Base-by-base conservation (phyloP, 2,888 invertebrate species). In the Drosophila incognita region DNA sequence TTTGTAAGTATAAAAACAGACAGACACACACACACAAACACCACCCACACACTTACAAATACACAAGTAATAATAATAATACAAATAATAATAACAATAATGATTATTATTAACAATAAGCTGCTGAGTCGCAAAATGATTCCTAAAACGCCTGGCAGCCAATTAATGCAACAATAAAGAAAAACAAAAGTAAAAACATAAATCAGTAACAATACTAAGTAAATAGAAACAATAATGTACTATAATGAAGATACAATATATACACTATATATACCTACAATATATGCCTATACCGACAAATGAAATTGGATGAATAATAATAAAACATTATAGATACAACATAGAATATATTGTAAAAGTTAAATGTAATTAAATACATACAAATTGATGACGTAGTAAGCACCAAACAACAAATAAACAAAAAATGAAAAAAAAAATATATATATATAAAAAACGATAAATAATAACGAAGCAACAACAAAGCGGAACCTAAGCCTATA, bases 181-280 rank as follows among this genome's bases (percentile, higher is more conserved):
- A 54, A 74, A 72, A 59, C 59, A 68, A 65, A 69, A 62, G 75
- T 29, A 49, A 24, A 21, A 57, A 21, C 42, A 63, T 53, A 86
- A 66, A 70, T 56, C 81, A 80, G 71, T 88, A 87, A 87, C 90
- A 87, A 87, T 90, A 87, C 89, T 90, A 90, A 88, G 77, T 80
- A 78, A 78, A 83, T 87, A 87, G 90, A 90, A 87, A 87, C 89
- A 87, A 87, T 90, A 87, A 87, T 90, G 90, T 88, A 87, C 82
- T 90, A 87, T 90, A 84, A 86, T 63, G 74, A 80, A 78, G 84
- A 81, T 79, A 77, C 78, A 85, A 82, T 83, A 83, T 69, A 62
- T 69, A 87, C 82, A 86, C 82, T 85, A 90, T 83, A 89, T 89
- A 87, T 89, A 88, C 84, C 89, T 87, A 87, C 73, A 76, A 90